These are phyloP conservation scores for Anhinga anhinga DNA, from an alignment of 2,113 vertebrate species.

Conservation along the genomic window DNA sequence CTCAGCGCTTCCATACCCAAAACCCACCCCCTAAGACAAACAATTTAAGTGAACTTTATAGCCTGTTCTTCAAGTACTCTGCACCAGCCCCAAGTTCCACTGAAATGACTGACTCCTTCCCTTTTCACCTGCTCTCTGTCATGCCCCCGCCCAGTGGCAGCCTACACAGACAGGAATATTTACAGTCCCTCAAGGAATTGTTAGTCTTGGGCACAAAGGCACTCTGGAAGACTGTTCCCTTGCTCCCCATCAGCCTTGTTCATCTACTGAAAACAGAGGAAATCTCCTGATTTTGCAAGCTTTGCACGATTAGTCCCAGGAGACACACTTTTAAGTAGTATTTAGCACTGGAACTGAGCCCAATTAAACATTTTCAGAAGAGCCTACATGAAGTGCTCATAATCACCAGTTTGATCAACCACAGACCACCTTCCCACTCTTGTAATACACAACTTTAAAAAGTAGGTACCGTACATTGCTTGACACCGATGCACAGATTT, in stretches of 20 bases:
- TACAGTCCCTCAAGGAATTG: background rate
- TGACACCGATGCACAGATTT: rapidly evolving
- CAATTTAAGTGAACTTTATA: too few relatives aligned
- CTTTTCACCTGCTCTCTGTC: background rate
- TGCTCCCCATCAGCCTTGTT: background rate
- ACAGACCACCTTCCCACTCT: background rate
- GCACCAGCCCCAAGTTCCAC: background rate
- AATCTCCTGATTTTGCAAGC: background rate
- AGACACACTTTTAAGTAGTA: background rate
- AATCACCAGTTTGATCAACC: background rate
- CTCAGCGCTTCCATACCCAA: too few relatives aligned
- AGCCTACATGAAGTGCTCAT: background rate
- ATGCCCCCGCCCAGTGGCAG: rapidly evolving
- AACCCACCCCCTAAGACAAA: too few relatives aligned
- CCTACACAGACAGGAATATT: background rate
- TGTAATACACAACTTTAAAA: background rate
- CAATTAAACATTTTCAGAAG: background rate
- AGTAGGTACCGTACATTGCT: rapidly evolving
- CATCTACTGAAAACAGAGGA: background rate
- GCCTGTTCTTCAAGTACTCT: background rate
- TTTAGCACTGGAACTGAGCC: background rate
- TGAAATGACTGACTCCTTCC: background rate
- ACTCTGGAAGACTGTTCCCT: background rate
- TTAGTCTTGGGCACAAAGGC: background rate
- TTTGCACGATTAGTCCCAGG: background rate